These are phyloP conservation scores for Synanthedon formicaeformis DNA, from an alignment of 2,888 invertebrate species.

Conservation along the genomic window DNA sequence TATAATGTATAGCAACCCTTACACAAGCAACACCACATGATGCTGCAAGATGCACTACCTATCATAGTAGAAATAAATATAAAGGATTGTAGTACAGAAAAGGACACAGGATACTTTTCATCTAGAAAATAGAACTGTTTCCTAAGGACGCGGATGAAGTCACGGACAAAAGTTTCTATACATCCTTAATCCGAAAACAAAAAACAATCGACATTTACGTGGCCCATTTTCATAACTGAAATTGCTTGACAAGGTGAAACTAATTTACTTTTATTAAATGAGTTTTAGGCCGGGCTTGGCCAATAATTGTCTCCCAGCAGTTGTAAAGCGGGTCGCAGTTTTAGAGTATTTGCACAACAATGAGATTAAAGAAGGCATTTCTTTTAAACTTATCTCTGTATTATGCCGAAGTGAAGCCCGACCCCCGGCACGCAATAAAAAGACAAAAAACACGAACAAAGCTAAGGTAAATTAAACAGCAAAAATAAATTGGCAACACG, in stretches of 20 bases:
- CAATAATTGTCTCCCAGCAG: slow-evolving; percentile 23
- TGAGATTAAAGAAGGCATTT: slow-evolving; percentile 37
- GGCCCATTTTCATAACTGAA: slow-evolving; percentile 19
- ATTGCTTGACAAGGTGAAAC: slow-evolving; percentile 17
- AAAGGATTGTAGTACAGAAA: too few relatives aligned
- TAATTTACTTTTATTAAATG: slow-evolving; percentile 20
- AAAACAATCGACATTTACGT: slow-evolving; percentile 7
- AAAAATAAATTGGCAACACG: slow-evolving; percentile 37
- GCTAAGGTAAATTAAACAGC: slow-evolving; percentile 42
- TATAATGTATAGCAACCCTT: too few relatives aligned
- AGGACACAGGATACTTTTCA: too few relatives aligned
- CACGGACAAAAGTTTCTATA: neutral
- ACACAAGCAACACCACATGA: too few relatives aligned
- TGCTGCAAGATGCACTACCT: too few relatives aligned
- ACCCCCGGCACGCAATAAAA: slow-evolving; percentile 28
- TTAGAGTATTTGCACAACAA: slow-evolving; percentile 30
- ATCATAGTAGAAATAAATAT: too few relatives aligned
- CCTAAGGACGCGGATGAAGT: too few relatives aligned
- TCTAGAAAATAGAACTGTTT: too few relatives aligned
- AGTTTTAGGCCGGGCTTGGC: slow-evolving; percentile 9
- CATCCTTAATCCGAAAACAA: slow-evolving; percentile 11
- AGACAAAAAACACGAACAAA: slow-evolving; percentile 32
- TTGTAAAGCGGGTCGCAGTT: slow-evolving; percentile 18
- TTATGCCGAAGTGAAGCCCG: slow-evolving; percentile 26
- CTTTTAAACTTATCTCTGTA: slow-evolving; percentile 35